phyloP scores from a whole-genome alignment of 2,888 invertebrate species.

The Hirtodrosophila trivittata region DNA sequence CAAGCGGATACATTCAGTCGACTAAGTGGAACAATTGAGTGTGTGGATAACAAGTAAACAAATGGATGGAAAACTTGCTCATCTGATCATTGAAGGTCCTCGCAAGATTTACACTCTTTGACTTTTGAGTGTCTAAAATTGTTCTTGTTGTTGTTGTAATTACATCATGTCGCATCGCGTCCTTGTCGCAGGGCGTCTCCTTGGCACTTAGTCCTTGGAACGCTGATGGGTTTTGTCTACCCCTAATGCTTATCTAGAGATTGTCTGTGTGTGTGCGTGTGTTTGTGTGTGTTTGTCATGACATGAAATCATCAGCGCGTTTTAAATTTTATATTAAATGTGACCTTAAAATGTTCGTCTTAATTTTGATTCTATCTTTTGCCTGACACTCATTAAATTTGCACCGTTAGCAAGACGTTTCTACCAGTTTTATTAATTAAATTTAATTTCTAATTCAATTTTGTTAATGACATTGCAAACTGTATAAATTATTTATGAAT shows the following conservation, averaged over 20 bases:
- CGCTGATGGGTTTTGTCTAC: background rate
- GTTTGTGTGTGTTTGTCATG: slow-evolving; percentile 1
- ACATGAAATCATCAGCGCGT: slow-evolving; percentile 10
- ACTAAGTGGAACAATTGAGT: slow-evolving; percentile 47
- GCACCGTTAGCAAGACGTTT: slow-evolving; percentile 11
- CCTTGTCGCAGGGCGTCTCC: slow-evolving; percentile 9
- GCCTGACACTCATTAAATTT: too few relatives aligned
- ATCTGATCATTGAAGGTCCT: slow-evolving; percentile 11
- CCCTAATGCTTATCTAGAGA: slow-evolving; percentile 33
- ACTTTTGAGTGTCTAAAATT: background rate
- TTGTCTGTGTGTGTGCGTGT: slow-evolving; percentile 13
- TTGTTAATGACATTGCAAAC: background rate
- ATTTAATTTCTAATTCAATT: slow-evolving; percentile 11
- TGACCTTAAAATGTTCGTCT: slow-evolving; percentile 6
- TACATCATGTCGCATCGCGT: slow-evolving; percentile 26
- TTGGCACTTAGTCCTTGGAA: slow-evolving; percentile 16
- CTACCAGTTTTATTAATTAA: background rate
- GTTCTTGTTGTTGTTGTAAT: slow-evolving; percentile 25
- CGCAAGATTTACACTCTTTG: slow-evolving; percentile 11
- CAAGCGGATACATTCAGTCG: slow-evolving; percentile 24
- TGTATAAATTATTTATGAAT: slow-evolving; percentile 21
- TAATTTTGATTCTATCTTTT: background rate
- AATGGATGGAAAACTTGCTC: slow-evolving; percentile 16
- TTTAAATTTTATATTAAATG: slow-evolving; percentile 16
- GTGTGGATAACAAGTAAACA: slow-evolving; percentile 1